Conservation (phyloP, 2,113 vertebrate species). For the Clupea harengus region DNA sequence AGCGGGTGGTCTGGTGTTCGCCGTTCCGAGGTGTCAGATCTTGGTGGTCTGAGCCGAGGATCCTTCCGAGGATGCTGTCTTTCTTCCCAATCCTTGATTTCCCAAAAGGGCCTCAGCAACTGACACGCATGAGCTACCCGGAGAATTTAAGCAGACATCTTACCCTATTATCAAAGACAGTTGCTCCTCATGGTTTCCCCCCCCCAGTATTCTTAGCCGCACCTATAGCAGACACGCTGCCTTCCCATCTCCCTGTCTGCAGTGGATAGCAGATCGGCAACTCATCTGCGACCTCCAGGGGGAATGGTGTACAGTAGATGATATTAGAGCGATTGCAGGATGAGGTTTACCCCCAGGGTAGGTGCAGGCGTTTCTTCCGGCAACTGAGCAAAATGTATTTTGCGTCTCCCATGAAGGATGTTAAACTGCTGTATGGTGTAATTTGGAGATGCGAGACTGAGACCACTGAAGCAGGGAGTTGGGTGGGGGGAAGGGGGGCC, state of each 20-base stretch:
- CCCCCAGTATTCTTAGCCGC: not conserved
- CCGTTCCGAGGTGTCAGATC: constrained; percentile 67
- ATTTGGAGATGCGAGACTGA: constrained; percentile 25
- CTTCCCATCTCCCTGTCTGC: not conserved
- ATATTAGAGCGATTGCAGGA: constrained; percentile 2
- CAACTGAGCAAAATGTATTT: constrained; percentile 12
- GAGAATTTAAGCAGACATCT: constrained; percentile 61
- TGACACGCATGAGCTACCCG: constrained; percentile 64
- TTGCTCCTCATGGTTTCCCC: constrained; percentile 28
- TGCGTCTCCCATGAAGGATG: constrained; percentile 23
- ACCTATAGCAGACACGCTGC: not conserved
- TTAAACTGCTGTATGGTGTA: constrained; percentile 5
- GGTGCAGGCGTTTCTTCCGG: constrained; percentile 5
- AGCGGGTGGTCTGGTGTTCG: constrained; percentile 60
- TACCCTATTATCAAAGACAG: constrained; percentile 32
- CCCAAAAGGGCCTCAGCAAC: constrained; percentile 66
- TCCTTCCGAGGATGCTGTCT: constrained; percentile 60
- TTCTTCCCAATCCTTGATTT: constrained; percentile 64
- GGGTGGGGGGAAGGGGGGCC: not conserved
- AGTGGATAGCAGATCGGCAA: constrained; percentile 6
- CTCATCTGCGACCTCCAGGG: not conserved
- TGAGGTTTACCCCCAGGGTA: constrained; percentile 15
- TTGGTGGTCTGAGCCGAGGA: constrained; percentile 52
- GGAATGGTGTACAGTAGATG: constrained; percentile 25
- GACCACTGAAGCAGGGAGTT: constrained; percentile 35